phyloP scores from a whole-genome alignment of 2,113 vertebrate genomes.

The Thunnus maccoyii region DNA sequence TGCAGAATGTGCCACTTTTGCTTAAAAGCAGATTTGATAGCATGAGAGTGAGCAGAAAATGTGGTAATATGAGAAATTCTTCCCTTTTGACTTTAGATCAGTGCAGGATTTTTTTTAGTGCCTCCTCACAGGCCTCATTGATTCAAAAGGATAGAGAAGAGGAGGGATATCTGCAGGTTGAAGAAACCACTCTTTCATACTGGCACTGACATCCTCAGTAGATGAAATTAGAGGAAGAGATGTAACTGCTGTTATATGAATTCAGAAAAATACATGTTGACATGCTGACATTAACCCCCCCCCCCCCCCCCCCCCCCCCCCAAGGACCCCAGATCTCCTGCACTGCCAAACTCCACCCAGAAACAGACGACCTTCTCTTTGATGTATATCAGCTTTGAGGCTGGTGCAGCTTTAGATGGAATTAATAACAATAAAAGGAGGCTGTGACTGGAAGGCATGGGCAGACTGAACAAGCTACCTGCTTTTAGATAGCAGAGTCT shows the following conservation, averaged over 20 bases:
- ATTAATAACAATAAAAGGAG: neutral
- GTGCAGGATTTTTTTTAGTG: too few species aligned
- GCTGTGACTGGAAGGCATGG: neutral
- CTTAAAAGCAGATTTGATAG: too few species aligned
- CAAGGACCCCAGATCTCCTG: neutral
- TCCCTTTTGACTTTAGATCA: too few species aligned
- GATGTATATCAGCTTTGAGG: neutral
- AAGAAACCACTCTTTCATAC: neutral
- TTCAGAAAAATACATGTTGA: slow-evolving; percentile 13
- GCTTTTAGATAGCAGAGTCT: neutral
- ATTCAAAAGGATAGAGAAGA: neutral
- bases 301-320: neutral
- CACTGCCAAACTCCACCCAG: neutral
- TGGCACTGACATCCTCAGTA: neutral
- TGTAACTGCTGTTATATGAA: neutral
- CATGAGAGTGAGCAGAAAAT: too few species aligned
- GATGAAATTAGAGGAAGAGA: neutral
- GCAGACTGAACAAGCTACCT: neutral
- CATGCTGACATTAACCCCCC: neutral
- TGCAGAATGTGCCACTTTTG: too few species aligned
- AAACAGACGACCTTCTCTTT: neutral
- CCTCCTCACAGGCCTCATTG: neutral
- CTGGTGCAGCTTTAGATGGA: neutral
- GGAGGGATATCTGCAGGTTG: neutral
- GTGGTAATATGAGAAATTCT: too few species aligned